Conservation (phyloP, 2,797 vertebrate species). For the Syngnathus acus region DNA sequence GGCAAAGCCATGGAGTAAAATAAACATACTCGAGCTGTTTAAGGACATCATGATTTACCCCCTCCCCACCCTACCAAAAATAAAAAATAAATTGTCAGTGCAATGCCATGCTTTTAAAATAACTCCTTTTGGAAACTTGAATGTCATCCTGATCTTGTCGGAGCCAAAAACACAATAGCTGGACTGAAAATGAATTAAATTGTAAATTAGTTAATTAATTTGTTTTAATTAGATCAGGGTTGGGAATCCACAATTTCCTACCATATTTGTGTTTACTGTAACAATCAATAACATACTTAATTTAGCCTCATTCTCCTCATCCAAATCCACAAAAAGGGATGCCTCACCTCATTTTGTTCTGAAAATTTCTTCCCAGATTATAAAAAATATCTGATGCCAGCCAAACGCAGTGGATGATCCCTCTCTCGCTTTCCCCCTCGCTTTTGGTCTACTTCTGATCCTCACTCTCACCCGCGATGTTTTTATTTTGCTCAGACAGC, state of each 20-base stretch:
- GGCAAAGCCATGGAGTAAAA: neutral
- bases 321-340: neutral
- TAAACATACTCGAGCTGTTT: neutral
- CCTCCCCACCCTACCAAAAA: neutral
- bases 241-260: neutral
- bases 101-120: neutral
- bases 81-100: neutral
- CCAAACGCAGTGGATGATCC: neutral
- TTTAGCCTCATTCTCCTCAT: neutral
- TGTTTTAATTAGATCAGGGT: neutral
- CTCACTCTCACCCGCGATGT: neutral
- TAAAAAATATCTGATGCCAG: neutral
- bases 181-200: neutral
- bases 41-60: neutral
- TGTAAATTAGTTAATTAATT: neutral
- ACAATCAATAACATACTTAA: neutral
- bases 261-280: neutral
- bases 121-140: neutral
- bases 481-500: neutral
- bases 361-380: neutral
- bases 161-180: neutral
- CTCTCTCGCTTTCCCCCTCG: neutral
- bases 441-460: neutral
- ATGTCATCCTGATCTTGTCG: neutral
- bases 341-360: slow-evolving; percentile 2